These are phyloP conservation scores for Atherinosoma microstoma DNA, from an alignment of 2,797 vertebrate species.

Conservation along the genomic window DNA sequence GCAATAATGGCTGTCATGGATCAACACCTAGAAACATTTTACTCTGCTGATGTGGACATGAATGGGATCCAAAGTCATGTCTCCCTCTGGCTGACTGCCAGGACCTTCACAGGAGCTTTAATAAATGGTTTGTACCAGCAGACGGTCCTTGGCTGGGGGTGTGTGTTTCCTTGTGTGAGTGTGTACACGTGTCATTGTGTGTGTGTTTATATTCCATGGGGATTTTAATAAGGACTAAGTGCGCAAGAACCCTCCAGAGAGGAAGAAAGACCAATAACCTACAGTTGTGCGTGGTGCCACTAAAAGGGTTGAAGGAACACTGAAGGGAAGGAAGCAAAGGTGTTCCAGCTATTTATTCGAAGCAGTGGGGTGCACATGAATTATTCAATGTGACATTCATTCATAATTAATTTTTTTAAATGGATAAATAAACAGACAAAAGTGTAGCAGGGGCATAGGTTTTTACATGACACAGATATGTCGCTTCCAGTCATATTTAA, in stretches of 20 bases:
- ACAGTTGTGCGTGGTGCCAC: conserved; percentile 69
- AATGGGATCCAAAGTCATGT: conserved; percentile 83
- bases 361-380: conserved; percentile 72
- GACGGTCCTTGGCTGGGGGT: conserved; percentile 74
- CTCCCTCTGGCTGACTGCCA: conserved; percentile 82
- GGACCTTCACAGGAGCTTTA: conserved; percentile 83
- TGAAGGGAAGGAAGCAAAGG: conserved; percentile 72
- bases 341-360: conserved; percentile 74
- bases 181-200: conserved; percentile 47
- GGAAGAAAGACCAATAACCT: conserved; percentile 78
- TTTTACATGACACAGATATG: conserved; percentile 63
- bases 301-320: conserved; percentile 79
- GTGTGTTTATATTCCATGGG: conserved; percentile 78
- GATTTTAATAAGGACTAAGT: conserved; percentile 83
- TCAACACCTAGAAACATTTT: conserved; percentile 84
- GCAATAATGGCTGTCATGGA: conserved; percentile 84
- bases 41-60: conserved; percentile 82
- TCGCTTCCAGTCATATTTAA: conserved; percentile 62
- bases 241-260: conserved; percentile 72
- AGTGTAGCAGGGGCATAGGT: conserved; percentile 48
- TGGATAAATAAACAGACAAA: conserved; percentile 83
- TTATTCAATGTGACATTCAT: conserved; percentile 82
- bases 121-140: conserved; percentile 83
- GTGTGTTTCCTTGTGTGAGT: conserved; percentile 43
- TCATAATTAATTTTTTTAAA: conserved; percentile 84